Conservation (phyloP, 2,797 vertebrate species). For the Kryptopterus vitreolus region DNA sequence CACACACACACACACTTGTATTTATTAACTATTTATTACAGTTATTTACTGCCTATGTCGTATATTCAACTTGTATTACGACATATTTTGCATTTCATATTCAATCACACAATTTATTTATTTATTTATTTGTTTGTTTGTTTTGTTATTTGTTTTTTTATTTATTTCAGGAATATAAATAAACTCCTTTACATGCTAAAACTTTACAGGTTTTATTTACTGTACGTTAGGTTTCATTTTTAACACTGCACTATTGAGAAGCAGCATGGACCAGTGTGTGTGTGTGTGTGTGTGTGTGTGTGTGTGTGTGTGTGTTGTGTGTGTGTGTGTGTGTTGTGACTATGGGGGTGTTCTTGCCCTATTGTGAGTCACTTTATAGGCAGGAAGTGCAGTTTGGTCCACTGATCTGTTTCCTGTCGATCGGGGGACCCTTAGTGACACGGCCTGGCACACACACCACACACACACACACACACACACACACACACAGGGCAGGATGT, state of each 20-base stretch:
- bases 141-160: not conserved
- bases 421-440: not conserved
- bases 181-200: too few relatives aligned
- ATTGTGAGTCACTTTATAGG: constrained; percentile 22
- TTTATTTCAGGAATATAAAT: too few relatives aligned
- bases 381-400: constrained; percentile 27
- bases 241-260: not conserved
- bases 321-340: constrained; percentile 18
- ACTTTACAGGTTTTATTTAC: not conserved
- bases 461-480: constrained; percentile 1
- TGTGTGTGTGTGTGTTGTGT: not conserved
- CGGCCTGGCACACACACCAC: not conserved
- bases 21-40: too few relatives aligned
- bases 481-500: not conserved
- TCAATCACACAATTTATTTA: not conserved
- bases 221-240: too few relatives aligned
- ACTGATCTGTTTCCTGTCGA: constrained; percentile 31
- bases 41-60: too few relatives aligned
- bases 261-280: not conserved
- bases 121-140: not conserved
- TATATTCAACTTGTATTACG: too few relatives aligned
- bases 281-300: constrained; percentile 11
- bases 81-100: too few relatives aligned
- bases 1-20: too few relatives aligned
- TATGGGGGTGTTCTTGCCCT: not conserved